Evolutionary conservation across 2,888 invertebrate genomes (phyloP), one percentile per base, ranked within the genome.

Genomic region (Polyommatus icarus): DNA sequence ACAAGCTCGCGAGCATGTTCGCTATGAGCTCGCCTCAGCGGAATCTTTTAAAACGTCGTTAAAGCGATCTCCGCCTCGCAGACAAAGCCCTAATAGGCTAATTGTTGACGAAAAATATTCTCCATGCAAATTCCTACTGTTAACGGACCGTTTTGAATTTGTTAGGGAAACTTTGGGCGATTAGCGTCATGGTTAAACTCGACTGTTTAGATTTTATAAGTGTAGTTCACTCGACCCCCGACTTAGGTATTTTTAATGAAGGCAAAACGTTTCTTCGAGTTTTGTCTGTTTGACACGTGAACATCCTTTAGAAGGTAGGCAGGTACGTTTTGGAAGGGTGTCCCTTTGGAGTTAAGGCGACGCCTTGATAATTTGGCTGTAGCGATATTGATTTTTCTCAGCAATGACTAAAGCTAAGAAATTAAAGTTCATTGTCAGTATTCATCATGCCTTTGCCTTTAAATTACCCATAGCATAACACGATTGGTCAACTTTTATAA

Each of bases 11-110:
- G 81, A 88, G 90, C 89, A 88, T 89, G 91, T 90, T 89, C 88
- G 87, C 91, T 92, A 93, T 93, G 93, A 93, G 90, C 92, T 85
- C 86, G 87, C 87, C 88, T 88, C 88, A 88, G 88, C 82, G 81
- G 87, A 92, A 93, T 94, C 93, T 93, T 92, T 94, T 93, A 94
- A 93, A 93, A 93, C 90, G 89, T 93, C 92, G 92, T 93, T 93
- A 93, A 93, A 93, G 86, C 88, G 89, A 88, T 90, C 91, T 92
- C 88, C 84, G 88, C 86, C 84, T 85, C 83, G 85, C 89, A 92
- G 91, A 92, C 93, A 92, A 93, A 91, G 88, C 89, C 89, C 87
- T 87, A 87, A 88, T 89, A 85, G 88, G 87, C 91, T 92, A 93
- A 93, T 93, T 93, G 92, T 91, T 93, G 91, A 91, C 90, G 92